phyloP scores from a whole-genome alignment of 2,113 vertebrate species.

The Tragelaphus imberbis region DNA sequence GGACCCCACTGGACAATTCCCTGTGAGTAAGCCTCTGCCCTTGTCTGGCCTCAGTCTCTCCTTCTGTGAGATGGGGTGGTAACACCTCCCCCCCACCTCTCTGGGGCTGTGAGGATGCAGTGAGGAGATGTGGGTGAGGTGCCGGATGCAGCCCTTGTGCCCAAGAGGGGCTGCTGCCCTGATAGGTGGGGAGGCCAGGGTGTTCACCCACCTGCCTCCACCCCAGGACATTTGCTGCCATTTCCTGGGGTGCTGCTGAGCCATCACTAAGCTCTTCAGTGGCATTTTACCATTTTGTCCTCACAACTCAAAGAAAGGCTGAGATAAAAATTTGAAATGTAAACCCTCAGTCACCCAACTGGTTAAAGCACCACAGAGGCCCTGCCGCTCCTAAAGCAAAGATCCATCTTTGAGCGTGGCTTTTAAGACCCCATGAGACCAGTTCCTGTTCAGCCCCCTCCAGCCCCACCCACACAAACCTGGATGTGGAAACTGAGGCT shows the following conservation, averaged over 20 bases:
- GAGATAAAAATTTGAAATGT: neutral
- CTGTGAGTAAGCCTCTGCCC: neutral
- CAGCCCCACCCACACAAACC: no score
- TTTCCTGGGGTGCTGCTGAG: neutral
- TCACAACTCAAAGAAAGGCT: neutral
- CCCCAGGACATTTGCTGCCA: neutral
- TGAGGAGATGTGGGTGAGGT: neutral
- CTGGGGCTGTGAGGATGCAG: neutral
- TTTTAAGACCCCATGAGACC: neutral
- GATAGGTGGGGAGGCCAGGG: neutral
- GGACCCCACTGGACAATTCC: neutral
- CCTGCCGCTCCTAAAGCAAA: neutral
- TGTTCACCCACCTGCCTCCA: neutral
- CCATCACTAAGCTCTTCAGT: neutral
- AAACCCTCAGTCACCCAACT: neutral
- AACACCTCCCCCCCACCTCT: fast-evolving
- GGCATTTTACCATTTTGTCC: neutral
- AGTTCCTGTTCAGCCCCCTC: fast-evolving
- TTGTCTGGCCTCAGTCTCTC: neutral
- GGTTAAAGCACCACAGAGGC: neutral
- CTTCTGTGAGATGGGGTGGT: neutral
- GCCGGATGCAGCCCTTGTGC: fast-evolving
- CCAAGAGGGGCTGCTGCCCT: neutral
- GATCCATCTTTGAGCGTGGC: neutral
- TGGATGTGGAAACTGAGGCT: neutral